Evolutionary conservation across 2,888 invertebrate species (phyloP), one percentile per base, ranked within the genome.

Genomic region (Hetaerina titia): DNA sequence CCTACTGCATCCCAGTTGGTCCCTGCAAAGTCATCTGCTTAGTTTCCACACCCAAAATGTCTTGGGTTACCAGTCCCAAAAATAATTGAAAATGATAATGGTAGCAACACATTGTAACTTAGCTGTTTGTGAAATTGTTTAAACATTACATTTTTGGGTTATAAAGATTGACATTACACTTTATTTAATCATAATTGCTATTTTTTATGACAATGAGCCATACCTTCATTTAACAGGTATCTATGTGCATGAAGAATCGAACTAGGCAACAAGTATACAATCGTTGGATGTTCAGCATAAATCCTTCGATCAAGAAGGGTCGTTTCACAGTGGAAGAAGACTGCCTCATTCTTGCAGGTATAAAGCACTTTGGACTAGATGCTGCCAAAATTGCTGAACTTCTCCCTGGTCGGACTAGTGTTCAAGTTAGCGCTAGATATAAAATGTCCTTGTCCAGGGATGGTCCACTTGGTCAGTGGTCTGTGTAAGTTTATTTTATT

Each of bases 241-340:
- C 69, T 22, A 74, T 92, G 92, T 92, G 92, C 63, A 90, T 95
- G 58, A 95, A 95, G 81, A 96, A 96, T 90, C 96, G 96, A 87
- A 92, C 95, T 0, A n/a, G 95, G 22, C 60, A 95, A 45, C 95
- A 92, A 88, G 74, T 60, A 25, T 95, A 57, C 88, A 95, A 58
- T 95, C 96, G 96, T 74, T 95, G 95, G 94, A 64, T n/a, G 56
- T 64, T 56, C 56, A n/a, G n/a, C 11, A 0, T 92, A 11, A 74
- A 92, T 31, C 92, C 92, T 64, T 4, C 13, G 0, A 92, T 92
- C 15, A 69, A 69, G n/a, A 92, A 57, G 11, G 92, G 92, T 63
- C 63, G 92, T n/a, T 92, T 92, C 69, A 74, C 92, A 25, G 69
- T 45, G 7, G 64, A 92, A n/a, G 92, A 92, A 56, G 92, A 92